Percentiles rank a stretch among this genome's conserved stretches.
Evolutionary conservation across 53 echinoderm and acorn worm genomes (phyloP).

Genomic region (Mesocentrotus franciscanus): DNA sequence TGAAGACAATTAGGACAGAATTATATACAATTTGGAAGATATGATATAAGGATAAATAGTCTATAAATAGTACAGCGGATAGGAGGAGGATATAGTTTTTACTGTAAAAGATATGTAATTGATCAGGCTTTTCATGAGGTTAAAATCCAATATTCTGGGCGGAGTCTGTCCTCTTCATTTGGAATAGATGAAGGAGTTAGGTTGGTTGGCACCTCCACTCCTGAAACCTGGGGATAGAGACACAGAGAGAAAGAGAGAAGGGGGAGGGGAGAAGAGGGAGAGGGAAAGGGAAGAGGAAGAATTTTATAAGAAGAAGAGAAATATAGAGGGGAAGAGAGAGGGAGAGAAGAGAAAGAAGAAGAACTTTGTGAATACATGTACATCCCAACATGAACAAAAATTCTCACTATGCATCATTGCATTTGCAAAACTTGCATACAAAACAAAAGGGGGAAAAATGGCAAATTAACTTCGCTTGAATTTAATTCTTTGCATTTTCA

Average conservation of each 20-base stretch:
- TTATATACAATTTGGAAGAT: conserved; percentile 1
- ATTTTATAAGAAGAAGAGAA: not conserved
- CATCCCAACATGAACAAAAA: not conserved
- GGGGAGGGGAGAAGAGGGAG: not conserved
- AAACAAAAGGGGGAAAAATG: no score
- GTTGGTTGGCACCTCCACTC: conserved; percentile 30
- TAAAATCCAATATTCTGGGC: conserved; percentile 27
- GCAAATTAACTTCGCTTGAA: no score
- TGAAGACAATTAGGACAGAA: not conserved
- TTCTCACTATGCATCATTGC: no score
- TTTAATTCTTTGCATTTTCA: no score
- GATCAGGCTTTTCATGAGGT: not conserved
- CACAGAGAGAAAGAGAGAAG: not conserved
- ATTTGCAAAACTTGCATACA: not conserved
- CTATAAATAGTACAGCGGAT: conserved; percentile 24
- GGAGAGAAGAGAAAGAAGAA: not conserved
- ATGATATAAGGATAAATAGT: not conserved
- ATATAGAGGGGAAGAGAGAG: not conserved
- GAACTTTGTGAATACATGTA: not conserved
- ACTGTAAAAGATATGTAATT: not conserved
- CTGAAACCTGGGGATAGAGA: not conserved
- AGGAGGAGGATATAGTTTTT: not conserved
- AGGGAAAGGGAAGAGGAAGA: no score
- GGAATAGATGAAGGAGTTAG: conserved; percentile 16
- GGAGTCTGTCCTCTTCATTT: not conserved